Base-by-base conservation (phyloP, 2,888 invertebrate species). In the Nemapogon koenigi region DNA sequence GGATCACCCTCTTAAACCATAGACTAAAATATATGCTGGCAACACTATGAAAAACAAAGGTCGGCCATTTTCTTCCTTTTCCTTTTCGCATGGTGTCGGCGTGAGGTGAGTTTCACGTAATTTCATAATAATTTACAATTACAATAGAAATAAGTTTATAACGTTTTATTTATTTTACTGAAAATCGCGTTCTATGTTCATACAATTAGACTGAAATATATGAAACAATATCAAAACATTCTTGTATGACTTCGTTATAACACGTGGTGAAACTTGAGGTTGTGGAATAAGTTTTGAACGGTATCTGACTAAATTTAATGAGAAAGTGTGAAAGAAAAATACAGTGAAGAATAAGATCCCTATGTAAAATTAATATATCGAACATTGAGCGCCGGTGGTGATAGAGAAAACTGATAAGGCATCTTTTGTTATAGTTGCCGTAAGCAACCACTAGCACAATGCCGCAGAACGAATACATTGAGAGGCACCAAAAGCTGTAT, bases 381-480 rank as follows among this genome's bases (percentile, higher is more conserved):
- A n/a, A n/a, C n/a, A n/a, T n/a, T n/a, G n/a, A n/a, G n/a, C n/a
- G n/a, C n/a, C n/a, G n/a, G n/a, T n/a, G n/a, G n/a, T n/a, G n/a
- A n/a, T n/a, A n/a, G n/a, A n/a, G n/a, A n/a, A n/a, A n/a, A n/a
- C 59, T 68, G 55, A 58, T 55, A 54, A 54, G 53, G 52, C 59
- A 48, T 55, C 61, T 73, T 75, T 78, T 78, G 76, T 78, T 76
- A 70, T 78, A 78, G 75, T 76, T 70, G 72, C 72, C 72, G 78
- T 64, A 68, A 76, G 68, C 75, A 73, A 68, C 71, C 73, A 82
- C n/a, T n/a, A n/a, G n/a, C n/a, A n/a, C 62, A 70, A 95, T 95
- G 97, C 97, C 97, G 62, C 99, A 99, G 84, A 99, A 99, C 86
- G 99, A 99, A 78, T 96, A 99, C 69, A 98, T 99, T 78, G 99